phyloP scores from a whole-genome alignment of 2,888 invertebrate species.

The Pseudoips prasinana region DNA sequence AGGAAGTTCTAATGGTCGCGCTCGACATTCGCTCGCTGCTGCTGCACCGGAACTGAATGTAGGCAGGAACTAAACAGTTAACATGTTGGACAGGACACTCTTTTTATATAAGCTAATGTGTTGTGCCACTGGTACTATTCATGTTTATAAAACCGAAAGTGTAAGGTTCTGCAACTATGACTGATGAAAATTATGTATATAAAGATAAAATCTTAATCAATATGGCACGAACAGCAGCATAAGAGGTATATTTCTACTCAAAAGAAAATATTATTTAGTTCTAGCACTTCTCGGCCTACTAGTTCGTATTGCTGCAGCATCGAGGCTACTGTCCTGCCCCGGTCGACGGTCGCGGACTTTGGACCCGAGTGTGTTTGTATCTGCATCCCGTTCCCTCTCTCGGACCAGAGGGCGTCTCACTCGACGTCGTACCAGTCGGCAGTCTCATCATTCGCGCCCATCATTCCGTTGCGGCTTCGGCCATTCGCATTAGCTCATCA shows the following conservation, averaged over 20 bases:
- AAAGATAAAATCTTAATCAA: too few species aligned
- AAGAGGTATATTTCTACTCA: too few species aligned
- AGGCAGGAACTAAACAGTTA: slow-evolving; percentile 69
- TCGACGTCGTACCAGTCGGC: slow-evolving; percentile 37
- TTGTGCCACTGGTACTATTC: slow-evolving; percentile 5
- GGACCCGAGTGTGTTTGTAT: slow-evolving; percentile 65
- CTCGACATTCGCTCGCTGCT: slow-evolving; percentile 46
- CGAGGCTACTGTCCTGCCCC: slow-evolving; percentile 58
- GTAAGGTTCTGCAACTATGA: too few species aligned
- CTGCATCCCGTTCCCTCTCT: slow-evolving; percentile 58
- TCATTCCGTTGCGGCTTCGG: slow-evolving; percentile 49
- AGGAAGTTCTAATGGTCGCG: slow-evolving; percentile 69
- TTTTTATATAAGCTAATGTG: slow-evolving; percentile 21
- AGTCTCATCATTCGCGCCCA: slow-evolving; percentile 37
- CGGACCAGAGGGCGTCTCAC: slow-evolving; percentile 15
- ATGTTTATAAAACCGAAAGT: neutral
- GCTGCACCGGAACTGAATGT: slow-evolving; percentile 66
- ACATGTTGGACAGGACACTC: slow-evolving; percentile 36
- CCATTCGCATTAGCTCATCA: slow-evolving; percentile 55
- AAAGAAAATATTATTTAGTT: too few species aligned
- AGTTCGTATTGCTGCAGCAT: slow-evolving; percentile 30
- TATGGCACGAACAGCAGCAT: too few species aligned
- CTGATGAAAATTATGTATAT: too few species aligned
- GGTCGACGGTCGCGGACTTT: slow-evolving; percentile 64
- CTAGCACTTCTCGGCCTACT: too few species aligned